Evolutionary conservation across 2,113 vertebrate species (phyloP), one percentile per base, ranked within the genome.

Genomic region (Anarhynchus alexandrinus): DNA sequence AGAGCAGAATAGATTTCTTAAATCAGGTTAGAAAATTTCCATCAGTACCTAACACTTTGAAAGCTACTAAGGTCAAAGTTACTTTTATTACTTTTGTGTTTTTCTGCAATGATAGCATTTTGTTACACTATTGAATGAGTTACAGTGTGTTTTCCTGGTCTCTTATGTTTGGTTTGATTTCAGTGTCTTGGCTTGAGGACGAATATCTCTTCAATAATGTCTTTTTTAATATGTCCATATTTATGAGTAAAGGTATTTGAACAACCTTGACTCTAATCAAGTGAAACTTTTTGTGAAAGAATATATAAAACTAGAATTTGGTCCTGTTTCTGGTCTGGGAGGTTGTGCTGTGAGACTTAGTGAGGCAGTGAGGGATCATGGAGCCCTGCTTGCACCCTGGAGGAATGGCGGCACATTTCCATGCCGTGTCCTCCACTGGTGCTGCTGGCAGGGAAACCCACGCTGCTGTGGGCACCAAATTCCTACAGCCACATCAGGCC

Each of bases 1-100:
- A 83, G 30, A 94, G 36, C 55, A 86, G 82, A 83, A 92, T 40
- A 84, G 55, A 64, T 84, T 78, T 91, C 52, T 94, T 86, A 95
- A 92, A 92, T 86, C 51, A 82, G n/a, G 45, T 91, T 94, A 89
- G 57, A 92, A 96, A 87, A 78, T 93, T 96, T 96, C 77, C 52
- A 84, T 78, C 69, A 40, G 59, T 51, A 47, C 43, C 38, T 42
- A 62, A 78, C 42, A 67, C 32, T 81, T 90, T 59, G 47, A 94
- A 95, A 95, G 61, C 72, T 67, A 15, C 86, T 59, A 67, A 79
- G 45, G 69, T 91, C 2, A 0, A 84, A 96, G 80, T 79, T 91
- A 84, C 77, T 94, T 93, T 86, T 96, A 94, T 96, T 94, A 79
- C 64, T 87, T 86, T 23, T 71, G 22, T 84, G 55, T 2, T 86